Base-by-base conservation (phyloP, 1,140 invertebrate genomes). In the Anadara kagoshimensis region DNA sequence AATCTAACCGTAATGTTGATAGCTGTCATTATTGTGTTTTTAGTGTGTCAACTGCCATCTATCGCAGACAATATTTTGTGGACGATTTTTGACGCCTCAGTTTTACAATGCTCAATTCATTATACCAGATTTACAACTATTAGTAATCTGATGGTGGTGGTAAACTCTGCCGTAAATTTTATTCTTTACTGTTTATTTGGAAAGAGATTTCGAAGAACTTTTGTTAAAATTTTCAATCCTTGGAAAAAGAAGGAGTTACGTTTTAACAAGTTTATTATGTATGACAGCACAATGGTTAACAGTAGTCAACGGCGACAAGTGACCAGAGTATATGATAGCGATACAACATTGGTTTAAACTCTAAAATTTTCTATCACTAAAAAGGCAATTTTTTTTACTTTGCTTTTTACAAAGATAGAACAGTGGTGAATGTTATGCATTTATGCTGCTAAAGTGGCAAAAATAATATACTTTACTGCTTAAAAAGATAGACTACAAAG, bases 201-300 rank as follows among this genome's bases (percentile, higher is more conserved):
- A 0, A 95, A 97, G 83, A 97, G 98, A 86, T 99, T 99, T 90
- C 95, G 97, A 83, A 91, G 94, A 54, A 92, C 97, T 72, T 96
- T 97, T 88, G 89, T 97, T 64, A 93, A 94, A 85, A 92, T 96
- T 53, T 97, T 97, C 90, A 96, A 95, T 47, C 87, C 79, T n/a
- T 74, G 79, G 70, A 78, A 76, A 54, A 69, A 65, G 14, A 70
- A 62, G 5, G 49, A 61, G n/a, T 47, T 56, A 18, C 67, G 66
- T 56, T 81, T 69, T 43, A 36, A 36, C 7, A 78, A 76, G 47
- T 79, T 76, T 47, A 69, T 62, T 4, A 70, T 70, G 61, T 75
- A 75, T 49, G 73, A 75, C n/a, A 75, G 73, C 62, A 56, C 68
- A 4, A 64, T 56, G n/a, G 56, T 45, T 7, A 56, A 67, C 24